Conservation (phyloP, 2,113 vertebrate species). For the Anoura caudifer region DNA sequence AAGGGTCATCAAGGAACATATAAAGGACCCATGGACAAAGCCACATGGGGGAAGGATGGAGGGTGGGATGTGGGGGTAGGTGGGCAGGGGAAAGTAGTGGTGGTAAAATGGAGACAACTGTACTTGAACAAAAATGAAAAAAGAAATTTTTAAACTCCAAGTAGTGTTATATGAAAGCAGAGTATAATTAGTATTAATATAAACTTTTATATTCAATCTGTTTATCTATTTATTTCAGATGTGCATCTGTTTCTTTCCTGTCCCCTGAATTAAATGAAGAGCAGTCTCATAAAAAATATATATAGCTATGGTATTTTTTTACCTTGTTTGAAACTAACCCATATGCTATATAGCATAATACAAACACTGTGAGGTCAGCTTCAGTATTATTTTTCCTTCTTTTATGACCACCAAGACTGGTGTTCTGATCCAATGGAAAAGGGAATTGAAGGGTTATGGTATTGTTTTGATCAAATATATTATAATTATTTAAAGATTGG, state of each 20-base stretch:
- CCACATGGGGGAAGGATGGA: too few relatives aligned
- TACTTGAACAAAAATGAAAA: too few relatives aligned
- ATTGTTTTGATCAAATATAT: slow-evolving; percentile 39
- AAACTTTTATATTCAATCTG: neutral
- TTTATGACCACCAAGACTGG: neutral
- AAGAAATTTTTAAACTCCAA: neutral
- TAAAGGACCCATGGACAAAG: too few relatives aligned
- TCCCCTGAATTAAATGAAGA: slow-evolving; percentile 30
- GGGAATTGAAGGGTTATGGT: neutral
- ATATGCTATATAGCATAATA: neutral
- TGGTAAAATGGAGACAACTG: too few relatives aligned
- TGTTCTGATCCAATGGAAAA: neutral
- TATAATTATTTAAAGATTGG: neutral
- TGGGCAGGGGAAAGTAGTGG: too few relatives aligned
- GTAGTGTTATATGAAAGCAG: neutral
- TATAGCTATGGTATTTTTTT: neutral
- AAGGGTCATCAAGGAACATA: too few relatives aligned
- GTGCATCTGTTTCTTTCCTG: slow-evolving; percentile 19
- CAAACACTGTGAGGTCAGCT: neutral
- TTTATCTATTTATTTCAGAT: neutral
- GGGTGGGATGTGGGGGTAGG: too few relatives aligned
- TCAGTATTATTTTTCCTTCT: neutral
- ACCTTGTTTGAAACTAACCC: neutral
- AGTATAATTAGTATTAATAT: slow-evolving; percentile 28
- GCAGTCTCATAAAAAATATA: neutral